These are phyloP conservation scores for Drosophila austrosaltans DNA, from an alignment of 2,888 invertebrate genomes.

Conservation along the genomic window DNA sequence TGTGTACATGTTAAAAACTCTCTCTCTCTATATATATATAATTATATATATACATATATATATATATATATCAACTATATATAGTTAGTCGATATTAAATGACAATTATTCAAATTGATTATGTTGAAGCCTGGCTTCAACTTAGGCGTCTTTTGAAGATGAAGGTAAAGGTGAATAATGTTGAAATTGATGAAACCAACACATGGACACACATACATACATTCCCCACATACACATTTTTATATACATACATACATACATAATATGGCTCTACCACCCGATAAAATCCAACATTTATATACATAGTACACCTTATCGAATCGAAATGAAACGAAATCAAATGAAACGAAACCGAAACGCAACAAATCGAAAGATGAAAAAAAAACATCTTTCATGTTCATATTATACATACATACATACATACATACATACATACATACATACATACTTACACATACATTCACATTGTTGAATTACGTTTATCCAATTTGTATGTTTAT, in stretches of 20 bases:
- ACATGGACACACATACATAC: neutral
- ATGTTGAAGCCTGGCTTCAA: conserved; percentile 62
- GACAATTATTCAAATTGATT: conserved; percentile 36
- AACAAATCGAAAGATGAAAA: neutral
- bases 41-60: neutral
- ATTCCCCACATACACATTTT: neutral
- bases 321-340: neutral
- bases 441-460: neutral
- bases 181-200: conserved; percentile 1
- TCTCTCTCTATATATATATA: neutral
- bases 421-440: neutral
- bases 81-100: conserved; percentile 13
- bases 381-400: neutral
- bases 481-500: neutral
- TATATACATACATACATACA: neutral
- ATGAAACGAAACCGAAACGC: neutral
- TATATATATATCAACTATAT: conserved; percentile 10
- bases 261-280: neutral
- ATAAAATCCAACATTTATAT: neutral
- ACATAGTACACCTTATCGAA: neutral
- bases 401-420: neutral
- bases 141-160: conserved; percentile 18
- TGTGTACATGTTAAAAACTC: conserved; percentile 18
- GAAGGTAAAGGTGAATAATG: conserved; percentile 18
- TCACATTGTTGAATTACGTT: neutral